Conservation (phyloP, 2,113 vertebrate species). For the Cynoglossus semilaevis region DNA sequence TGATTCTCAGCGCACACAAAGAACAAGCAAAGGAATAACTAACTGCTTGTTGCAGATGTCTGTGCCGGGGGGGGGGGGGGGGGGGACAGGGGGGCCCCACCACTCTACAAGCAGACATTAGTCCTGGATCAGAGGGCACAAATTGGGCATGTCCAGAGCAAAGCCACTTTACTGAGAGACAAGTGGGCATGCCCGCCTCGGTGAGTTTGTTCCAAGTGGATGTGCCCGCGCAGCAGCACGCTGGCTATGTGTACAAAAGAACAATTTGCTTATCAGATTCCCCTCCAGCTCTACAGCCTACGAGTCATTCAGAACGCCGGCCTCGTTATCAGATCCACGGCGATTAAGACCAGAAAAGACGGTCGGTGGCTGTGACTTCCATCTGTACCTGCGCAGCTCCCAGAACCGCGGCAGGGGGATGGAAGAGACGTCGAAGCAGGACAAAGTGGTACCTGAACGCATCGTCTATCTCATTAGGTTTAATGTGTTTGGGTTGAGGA, state of each 20-base stretch:
- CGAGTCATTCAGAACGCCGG: constrained; percentile 39
- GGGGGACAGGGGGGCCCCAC: constrained; percentile 66
- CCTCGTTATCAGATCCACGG: constrained; percentile 69
- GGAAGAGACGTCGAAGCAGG: constrained; percentile 51
- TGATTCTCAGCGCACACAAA: constrained; percentile 45
- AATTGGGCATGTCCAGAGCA: constrained; percentile 76
- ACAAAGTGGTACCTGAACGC: constrained; percentile 38
- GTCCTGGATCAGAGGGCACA: constrained; percentile 77
- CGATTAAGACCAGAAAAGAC: constrained; percentile 63
- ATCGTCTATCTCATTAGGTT: constrained; percentile 38
- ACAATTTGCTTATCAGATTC: constrained; percentile 69
- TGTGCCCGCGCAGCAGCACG: constrained; percentile 31
- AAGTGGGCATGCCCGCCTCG: too few species aligned
- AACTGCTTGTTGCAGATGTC: constrained; percentile 45
- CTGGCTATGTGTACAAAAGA: constrained; percentile 50
- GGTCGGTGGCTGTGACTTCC: constrained; percentile 47
- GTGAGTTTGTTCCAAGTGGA: neutral
- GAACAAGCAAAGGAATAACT: constrained; percentile 39
- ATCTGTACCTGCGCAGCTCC: constrained; percentile 61
- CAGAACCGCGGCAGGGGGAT: constrained; percentile 43
- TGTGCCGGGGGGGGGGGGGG: constrained; percentile 50
- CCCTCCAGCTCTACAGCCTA: constrained; percentile 44
- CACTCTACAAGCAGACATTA: constrained; percentile 69
- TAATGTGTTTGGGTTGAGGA: constrained; percentile 9
- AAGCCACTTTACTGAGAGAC: constrained; percentile 65